phyloP scores from a whole-genome alignment of 1,140 invertebrate genomes.

The Aricia agestis region DNA sequence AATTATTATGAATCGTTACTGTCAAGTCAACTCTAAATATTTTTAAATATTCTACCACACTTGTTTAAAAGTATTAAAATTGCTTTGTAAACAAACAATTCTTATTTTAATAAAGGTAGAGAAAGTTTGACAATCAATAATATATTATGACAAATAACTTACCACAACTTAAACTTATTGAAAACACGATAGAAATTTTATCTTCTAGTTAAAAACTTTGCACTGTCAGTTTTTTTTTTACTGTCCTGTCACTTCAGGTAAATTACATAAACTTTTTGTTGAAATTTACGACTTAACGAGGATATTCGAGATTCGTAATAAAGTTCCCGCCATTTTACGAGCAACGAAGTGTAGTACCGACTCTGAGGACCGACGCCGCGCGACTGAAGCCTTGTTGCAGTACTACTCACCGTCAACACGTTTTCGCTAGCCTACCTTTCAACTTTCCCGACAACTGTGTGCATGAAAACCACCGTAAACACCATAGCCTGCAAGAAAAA shows the following conservation, averaged over 20 bases:
- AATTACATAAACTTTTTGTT: neutral
- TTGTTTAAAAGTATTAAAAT: too few relatives aligned
- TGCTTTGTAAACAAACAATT: too few relatives aligned
- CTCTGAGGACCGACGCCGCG: constrained; percentile 53
- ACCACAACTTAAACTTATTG: neutral
- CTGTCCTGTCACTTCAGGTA: neutral
- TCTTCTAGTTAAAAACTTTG: neutral
- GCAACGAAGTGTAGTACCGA: constrained; percentile 32
- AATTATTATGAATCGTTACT: too few relatives aligned
- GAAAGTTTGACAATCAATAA: too few relatives aligned
- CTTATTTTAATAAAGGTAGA: too few relatives aligned
- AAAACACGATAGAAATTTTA: neutral
- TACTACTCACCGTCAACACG: constrained; percentile 48
- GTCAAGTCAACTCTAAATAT: too few relatives aligned
- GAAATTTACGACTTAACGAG: constrained; percentile 32
- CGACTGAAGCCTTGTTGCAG: constrained; percentile 55
- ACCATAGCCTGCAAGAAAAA: neutral
- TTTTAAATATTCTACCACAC: too few relatives aligned
- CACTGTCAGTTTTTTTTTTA: neutral
- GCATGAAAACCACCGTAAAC: constrained; percentile 16
- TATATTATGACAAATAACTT: neutral
- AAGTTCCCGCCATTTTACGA: constrained; percentile 62
- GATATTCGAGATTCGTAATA: constrained; percentile 50
- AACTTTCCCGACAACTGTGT: constrained; percentile 53
- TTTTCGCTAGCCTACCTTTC: constrained; percentile 64